Evolutionary conservation across 2,888 invertebrate genomes (phyloP).

Genomic region (Creontiades dilutus): DNA sequence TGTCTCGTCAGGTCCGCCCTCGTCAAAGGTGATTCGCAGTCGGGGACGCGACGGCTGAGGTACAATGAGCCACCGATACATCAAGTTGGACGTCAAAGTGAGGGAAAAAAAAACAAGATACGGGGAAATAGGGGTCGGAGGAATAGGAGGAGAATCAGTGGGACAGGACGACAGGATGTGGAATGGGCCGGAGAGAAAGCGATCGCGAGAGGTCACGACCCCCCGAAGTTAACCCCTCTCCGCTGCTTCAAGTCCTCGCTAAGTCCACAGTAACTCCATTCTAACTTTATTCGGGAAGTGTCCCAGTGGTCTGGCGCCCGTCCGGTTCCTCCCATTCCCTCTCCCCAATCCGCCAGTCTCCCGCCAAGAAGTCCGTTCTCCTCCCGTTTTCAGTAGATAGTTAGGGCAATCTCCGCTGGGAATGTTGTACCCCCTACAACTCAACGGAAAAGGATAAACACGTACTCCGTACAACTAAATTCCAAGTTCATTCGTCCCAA

Average conservation of each 20-base stretch:
- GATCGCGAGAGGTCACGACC: slow-evolving; percentile 46
- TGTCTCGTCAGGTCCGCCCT: neutral
- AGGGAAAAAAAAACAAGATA: neutral
- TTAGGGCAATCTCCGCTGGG: slow-evolving; percentile 55
- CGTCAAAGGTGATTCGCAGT: neutral
- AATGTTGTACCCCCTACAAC: slow-evolving; percentile 26
- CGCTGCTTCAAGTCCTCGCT: slow-evolving; percentile 33
- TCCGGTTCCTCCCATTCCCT: slow-evolving; percentile 42
- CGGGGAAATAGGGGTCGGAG: neutral
- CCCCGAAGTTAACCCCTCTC: slow-evolving; percentile 29
- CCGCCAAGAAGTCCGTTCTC: neutral
- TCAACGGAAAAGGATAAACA: slow-evolving; percentile 51
- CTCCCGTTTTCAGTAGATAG: neutral
- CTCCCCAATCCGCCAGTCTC: neutral
- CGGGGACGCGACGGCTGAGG: neutral
- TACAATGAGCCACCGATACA: neutral
- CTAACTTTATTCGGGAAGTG: slow-evolving; percentile 65
- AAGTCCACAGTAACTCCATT: slow-evolving; percentile 63
- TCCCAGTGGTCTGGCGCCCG: slow-evolving; percentile 66
- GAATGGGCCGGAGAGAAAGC: neutral
- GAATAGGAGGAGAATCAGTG: neutral
- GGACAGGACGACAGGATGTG: too few species aligned
- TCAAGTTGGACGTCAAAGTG: neutral
- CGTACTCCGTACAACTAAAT: slow-evolving; percentile 50
- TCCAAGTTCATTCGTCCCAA: neutral